A percentile compares a stretch with the other conserved stretches of the same genome.
These are phyloP conservation scores for Odontocerum albicorne DNA, from an alignment of 2,888 invertebrate genomes.

Conservation along the genomic window DNA sequence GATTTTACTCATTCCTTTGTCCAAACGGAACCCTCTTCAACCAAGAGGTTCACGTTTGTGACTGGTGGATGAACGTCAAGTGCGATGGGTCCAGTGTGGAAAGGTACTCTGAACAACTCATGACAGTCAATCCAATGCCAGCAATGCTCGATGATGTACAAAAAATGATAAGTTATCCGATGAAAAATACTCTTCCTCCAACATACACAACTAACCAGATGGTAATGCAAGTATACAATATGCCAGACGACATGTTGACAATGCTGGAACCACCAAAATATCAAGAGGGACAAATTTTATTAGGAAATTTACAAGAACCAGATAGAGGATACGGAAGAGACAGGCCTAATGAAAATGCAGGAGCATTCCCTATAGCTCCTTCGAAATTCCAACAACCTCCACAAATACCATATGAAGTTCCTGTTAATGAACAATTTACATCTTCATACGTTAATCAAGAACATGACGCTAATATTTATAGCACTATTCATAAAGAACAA, in stretches of 20 bases:
- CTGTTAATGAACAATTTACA: neutral
- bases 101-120: neutral
- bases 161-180: slow-evolving; percentile 58
- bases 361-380: slow-evolving; percentile 14
- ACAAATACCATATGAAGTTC: too few species aligned
- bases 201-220: slow-evolving; percentile 15
- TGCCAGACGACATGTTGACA: slow-evolving; percentile 41
- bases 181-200: slow-evolving; percentile 47
- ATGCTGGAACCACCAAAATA: slow-evolving; percentile 5
- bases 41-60: slow-evolving; percentile 66
- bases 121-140: slow-evolving; percentile 49
- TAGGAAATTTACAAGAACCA: slow-evolving; percentile 10
- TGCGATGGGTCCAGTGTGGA: slow-evolving; percentile 52
- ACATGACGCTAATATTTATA: slow-evolving; percentile 15
- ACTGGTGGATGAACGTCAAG: slow-evolving; percentile 70
- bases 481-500: slow-evolving; percentile 16
- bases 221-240: slow-evolving; percentile 53
- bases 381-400: slow-evolving; percentile 12
- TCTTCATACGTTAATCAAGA: too few species aligned
- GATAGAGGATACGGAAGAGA: neutral
- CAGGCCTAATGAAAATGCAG: neutral
- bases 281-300: slow-evolving; percentile 6
- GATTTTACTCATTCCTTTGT: slow-evolving; percentile 65
- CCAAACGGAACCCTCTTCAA: slow-evolving; percentile 70
- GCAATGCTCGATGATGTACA: slow-evolving; percentile 60